These are phyloP conservation scores for Heliconius cydno DNA, from an alignment of 2,888 invertebrate species.

Conservation along the genomic window DNA sequence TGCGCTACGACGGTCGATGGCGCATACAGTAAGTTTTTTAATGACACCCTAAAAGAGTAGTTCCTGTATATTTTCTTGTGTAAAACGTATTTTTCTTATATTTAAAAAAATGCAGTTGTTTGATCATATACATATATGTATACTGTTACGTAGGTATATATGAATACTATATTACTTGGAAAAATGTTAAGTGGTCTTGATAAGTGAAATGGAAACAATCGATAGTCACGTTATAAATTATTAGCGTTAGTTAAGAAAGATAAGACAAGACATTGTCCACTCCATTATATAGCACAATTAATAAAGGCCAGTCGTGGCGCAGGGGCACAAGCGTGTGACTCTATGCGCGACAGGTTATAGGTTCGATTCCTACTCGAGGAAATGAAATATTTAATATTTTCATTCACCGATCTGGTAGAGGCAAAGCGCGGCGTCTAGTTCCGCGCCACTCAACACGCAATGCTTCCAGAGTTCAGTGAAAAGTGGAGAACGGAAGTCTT, in stretches of 20 bases:
- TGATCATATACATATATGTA: too few species aligned
- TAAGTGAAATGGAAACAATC: conserved; percentile 51
- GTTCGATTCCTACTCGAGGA: too few species aligned
- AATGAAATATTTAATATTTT: too few species aligned
- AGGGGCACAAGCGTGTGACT: too few species aligned
- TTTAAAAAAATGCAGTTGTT: not conserved
- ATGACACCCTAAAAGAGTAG: not conserved
- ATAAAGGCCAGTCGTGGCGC: conserved; percentile 29
- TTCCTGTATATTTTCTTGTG: not conserved
- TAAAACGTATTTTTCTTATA: not conserved
- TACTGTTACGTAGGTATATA: conserved; percentile 15
- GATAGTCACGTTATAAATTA: conserved; percentile 47
- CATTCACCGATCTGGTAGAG: too few species aligned
- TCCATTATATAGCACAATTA: conserved; percentile 61
- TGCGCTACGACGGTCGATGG: not conserved
- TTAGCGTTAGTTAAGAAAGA: conserved; percentile 56
- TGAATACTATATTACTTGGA: conserved; percentile 21
- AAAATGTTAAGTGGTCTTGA: conserved; percentile 38
- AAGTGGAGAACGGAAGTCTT: too few species aligned
- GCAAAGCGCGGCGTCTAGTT: too few species aligned
- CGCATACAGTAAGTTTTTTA: not conserved
- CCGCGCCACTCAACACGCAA: too few species aligned
- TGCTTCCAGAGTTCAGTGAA: too few species aligned
- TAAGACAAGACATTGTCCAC: conserved; percentile 72
- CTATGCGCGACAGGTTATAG: too few species aligned